Conservation (phyloP, 2,113 vertebrate genomes). For the Argyrosomus japonicus region DNA sequence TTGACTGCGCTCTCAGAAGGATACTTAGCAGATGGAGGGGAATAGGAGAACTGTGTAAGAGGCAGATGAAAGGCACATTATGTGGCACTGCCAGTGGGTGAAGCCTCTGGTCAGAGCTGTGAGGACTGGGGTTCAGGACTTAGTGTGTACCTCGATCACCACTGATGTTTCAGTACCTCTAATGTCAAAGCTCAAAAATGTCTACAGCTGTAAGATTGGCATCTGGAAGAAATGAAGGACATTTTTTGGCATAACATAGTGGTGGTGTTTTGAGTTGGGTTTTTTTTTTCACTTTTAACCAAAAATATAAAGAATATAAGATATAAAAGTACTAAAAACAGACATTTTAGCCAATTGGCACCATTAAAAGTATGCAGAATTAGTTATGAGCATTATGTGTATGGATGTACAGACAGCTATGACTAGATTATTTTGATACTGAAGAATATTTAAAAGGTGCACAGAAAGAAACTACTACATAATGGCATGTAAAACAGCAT, state of each 20-base stretch:
- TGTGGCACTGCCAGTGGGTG: neutral
- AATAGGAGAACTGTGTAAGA: constrained; percentile 34
- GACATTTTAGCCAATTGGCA: no score
- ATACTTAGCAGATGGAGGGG: constrained; percentile 39
- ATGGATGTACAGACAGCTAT: no score
- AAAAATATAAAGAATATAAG: neutral
- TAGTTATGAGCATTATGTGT: no score
- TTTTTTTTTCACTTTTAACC: neutral
- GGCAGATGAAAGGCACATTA: constrained; percentile 60
- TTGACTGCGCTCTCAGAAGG: constrained; percentile 32
- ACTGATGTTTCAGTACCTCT: neutral
- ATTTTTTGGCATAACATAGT: neutral
- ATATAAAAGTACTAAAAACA: neutral
- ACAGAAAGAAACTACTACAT: neutral
- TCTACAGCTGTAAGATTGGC: neutral
- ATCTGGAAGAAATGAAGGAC: neutral
- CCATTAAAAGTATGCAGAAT: no score
- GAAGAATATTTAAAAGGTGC: neutral
- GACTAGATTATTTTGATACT: no score
- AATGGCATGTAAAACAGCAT: neutral
- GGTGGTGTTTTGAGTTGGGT: neutral
- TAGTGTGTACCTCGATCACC: neutral
- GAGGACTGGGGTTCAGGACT: neutral
- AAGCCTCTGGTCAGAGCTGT: constrained; percentile 21
- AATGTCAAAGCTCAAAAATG: neutral